phyloP scores from a whole-genome alignment of 2,888 invertebrate genomes.

The Amphipyra tragopoginis region DNA sequence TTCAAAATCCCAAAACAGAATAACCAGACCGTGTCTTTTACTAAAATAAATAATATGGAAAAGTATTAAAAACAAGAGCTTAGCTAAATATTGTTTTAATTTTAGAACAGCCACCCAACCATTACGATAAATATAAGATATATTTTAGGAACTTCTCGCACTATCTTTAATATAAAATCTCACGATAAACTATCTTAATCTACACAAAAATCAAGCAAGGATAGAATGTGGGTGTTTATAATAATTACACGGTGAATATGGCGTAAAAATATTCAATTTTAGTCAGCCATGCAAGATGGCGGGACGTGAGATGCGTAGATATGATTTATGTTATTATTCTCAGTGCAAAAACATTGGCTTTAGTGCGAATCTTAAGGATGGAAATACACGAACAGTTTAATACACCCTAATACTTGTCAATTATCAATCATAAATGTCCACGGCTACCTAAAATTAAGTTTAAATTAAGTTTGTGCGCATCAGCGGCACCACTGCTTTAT shows the following conservation, averaged over 20 bases:
- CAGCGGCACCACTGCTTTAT: too few species aligned
- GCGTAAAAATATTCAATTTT: conserved; percentile 53
- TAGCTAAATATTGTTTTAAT: too few species aligned
- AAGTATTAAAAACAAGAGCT: too few species aligned
- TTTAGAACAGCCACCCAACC: too few species aligned
- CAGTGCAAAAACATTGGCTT: conserved; percentile 23
- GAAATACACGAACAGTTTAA: conserved; percentile 3
- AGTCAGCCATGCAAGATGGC: conserved; percentile 25
- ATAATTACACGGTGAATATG: conserved; percentile 53
- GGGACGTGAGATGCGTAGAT: conserved; percentile 22
- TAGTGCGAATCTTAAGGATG: conserved; percentile 8
- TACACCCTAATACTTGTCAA: too few species aligned
- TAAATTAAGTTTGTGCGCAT: too few species aligned
- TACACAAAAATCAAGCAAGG: conserved; percentile 37
- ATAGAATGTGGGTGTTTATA: conserved; percentile 39
- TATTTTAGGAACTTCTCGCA: conserved; percentile 48
- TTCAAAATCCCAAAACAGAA: too few species aligned
- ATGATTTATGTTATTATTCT: conserved; percentile 40
- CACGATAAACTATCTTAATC: conserved; percentile 39
- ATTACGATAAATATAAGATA: not conserved
- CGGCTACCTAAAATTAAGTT: too few species aligned
- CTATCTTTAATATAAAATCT: conserved; percentile 62
- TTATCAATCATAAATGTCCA: too few species aligned
- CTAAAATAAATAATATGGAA: too few species aligned
- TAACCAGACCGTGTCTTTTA: too few species aligned